Evolutionary conservation across 2,888 invertebrate genomes (phyloP), one percentile per base, ranked within the genome.

Genomic region (Tenthredo mesomela): DNA sequence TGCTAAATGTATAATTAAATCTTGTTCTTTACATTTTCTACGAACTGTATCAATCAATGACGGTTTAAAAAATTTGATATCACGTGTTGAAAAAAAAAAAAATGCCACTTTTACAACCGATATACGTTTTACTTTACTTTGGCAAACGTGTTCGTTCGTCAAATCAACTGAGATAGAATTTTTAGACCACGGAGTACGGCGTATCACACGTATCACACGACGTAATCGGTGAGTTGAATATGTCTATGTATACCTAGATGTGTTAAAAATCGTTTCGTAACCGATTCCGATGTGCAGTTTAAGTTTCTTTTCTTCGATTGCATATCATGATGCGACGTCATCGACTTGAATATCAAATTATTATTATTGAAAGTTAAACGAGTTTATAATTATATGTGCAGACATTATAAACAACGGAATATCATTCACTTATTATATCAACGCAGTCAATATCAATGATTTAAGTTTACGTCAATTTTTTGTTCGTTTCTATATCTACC

Each of bases 51-150:
- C 37, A 21, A 73, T 43, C 4, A 43, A 73, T 73, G 40, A 73
- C 21, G 40, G 9, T 3, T 3, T 43, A 40, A 73, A 21, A 21
- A 9, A 73, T 73, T 43, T 21, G 21, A 43, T 21, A 1, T 3
- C 2, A 43, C 18, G 4, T n/a, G 18, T 50, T 50, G n/a, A 77
- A 2, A 77, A 50, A 15, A 77, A 77, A 2, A 77, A 50, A 15
- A 77, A 77, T 77, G 77, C 7, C 50, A 50, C 77, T 77, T 29
- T 77, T 77, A 77, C 43, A 73, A 43, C 50, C 77, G 77, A 54
- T 54, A 47, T 77, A 77, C n/a, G 33, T 50, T 77, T 33, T 77
- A 50, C 15, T 77, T n/a, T 47, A 50, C 29, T 77, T 77, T n/a
- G 77, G 54, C 6, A 25, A 77, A 21, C 29, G n/a, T 15, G 47